Evolutionary conservation across 2,797 vertebrate genomes (phyloP).

Genomic region (Phyllotis vaccarum): DNA sequence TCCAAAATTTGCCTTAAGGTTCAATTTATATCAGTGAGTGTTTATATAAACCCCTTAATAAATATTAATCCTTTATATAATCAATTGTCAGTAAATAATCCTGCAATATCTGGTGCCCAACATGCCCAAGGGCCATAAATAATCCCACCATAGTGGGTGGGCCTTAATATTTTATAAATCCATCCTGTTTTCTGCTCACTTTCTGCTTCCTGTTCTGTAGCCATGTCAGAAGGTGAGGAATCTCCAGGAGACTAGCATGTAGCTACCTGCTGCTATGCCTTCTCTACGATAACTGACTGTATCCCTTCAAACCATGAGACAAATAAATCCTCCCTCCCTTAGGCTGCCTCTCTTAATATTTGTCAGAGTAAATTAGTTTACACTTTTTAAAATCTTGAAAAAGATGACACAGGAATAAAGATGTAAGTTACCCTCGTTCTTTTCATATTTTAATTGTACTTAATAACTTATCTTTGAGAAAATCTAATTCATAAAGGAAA

Average conservation of each 20-base stretch:
- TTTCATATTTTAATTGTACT: slow-evolving; percentile 36
- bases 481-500: background rate
- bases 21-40: too few relatives aligned
- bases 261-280: background rate
- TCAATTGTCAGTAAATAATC: too few relatives aligned
- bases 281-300: background rate
- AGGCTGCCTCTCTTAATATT: background rate
- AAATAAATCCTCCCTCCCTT: background rate
- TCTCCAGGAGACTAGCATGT: background rate
- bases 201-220: background rate
- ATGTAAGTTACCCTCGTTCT: slow-evolving; percentile 29
- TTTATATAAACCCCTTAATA: too few relatives aligned
- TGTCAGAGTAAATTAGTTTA: background rate
- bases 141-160: too few relatives aligned
- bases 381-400: background rate
- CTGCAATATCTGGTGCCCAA: too few relatives aligned
- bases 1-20: too few relatives aligned
- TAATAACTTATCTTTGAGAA: slow-evolving; percentile 50
- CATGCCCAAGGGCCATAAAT: too few relatives aligned
- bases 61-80: too few relatives aligned
- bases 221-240: background rate
- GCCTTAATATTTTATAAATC: too few relatives aligned
- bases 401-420: slow-evolving; percentile 1
- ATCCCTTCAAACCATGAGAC: background rate
- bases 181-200: background rate